Conservation (phyloP, 2,113 vertebrate genomes). For the Propithecus coquereli region DNA sequence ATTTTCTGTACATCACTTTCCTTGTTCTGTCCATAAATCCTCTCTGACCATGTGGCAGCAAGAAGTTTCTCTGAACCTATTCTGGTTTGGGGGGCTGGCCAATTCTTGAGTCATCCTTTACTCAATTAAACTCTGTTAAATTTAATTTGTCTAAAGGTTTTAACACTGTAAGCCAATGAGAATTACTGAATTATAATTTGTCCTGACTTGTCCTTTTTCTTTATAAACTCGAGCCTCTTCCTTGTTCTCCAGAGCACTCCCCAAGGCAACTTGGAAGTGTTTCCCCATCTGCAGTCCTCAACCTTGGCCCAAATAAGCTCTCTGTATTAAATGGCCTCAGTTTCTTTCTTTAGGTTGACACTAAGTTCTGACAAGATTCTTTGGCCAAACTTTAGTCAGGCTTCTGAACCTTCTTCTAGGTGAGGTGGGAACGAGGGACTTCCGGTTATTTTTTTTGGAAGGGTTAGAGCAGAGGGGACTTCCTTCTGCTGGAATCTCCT, state of each 20-base stretch:
- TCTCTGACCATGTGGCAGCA: background rate
- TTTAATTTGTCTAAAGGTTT: background rate
- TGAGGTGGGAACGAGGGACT: no score
- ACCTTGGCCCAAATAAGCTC: background rate
- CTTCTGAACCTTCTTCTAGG: background rate
- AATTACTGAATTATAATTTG: background rate
- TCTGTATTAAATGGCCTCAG: background rate
- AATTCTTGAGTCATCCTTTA: background rate
- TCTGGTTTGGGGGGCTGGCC: background rate
- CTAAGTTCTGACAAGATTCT: background rate
- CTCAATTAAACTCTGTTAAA: background rate
- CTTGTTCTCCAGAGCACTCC: background rate
- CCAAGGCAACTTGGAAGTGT: background rate
- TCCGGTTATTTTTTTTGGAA: no score
- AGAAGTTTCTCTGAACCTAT: background rate
- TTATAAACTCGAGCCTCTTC: background rate
- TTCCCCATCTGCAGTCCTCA: background rate
- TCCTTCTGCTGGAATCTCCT: background rate
- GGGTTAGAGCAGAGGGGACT: no score
- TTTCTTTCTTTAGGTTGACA: background rate
- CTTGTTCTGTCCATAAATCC: background rate
- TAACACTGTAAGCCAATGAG: background rate
- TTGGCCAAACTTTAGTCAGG: background rate
- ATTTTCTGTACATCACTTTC: background rate
- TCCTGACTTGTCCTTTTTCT: background rate